A percentile compares a stretch with the other conserved stretches of the same genome.
These are phyloP conservation scores for Spinibarbus caldwelli DNA, from an alignment of 2,797 vertebrate species.

Conservation along the genomic window DNA sequence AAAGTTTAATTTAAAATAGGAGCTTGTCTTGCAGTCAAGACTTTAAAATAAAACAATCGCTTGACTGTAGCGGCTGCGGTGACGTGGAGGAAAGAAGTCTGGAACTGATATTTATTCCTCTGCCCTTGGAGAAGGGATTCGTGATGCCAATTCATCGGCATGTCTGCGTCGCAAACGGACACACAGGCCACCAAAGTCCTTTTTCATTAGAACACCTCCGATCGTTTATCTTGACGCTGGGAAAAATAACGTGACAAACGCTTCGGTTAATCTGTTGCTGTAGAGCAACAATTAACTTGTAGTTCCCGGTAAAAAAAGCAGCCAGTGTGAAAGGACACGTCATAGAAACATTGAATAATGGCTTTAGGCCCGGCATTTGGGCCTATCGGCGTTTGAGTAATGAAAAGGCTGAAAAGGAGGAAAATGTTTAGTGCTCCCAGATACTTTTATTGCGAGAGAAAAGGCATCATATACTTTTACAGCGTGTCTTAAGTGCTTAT, in stretches of 20 bases:
- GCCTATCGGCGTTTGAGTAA: slow-evolving; percentile 45
- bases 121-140: slow-evolving; percentile 74
- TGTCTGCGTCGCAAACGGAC: slow-evolving; percentile 73
- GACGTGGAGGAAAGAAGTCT: slow-evolving; percentile 68
- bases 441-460: slow-evolving; percentile 60
- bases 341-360: slow-evolving; percentile 43
- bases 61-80: slow-evolving; percentile 68
- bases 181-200: slow-evolving; percentile 66
- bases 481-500: slow-evolving; percentile 64
- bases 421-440: slow-evolving; percentile 49
- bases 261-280: slow-evolving; percentile 25
- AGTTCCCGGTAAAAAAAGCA: slow-evolving; percentile 26
- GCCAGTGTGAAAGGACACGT: slow-evolving; percentile 18
- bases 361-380: slow-evolving; percentile 19
- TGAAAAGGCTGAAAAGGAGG: slow-evolving; percentile 27
- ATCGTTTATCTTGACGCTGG: slow-evolving; percentile 72
- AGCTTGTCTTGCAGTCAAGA: slow-evolving; percentile 75
- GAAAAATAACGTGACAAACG: slow-evolving; percentile 36
- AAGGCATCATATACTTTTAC: slow-evolving; percentile 56
- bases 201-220: slow-evolving; percentile 77
- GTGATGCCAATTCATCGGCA: slow-evolving; percentile 74
- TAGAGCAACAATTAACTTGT: slow-evolving; percentile 46
- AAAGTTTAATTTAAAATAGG: slow-evolving; percentile 81
- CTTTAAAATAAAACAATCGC: slow-evolving; percentile 79
- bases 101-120: slow-evolving; percentile 78